Evolutionary conservation across 2,888 invertebrate genomes (phyloP), one percentile per base, ranked within the genome.

Genomic region (Chrysomela aeneicollis): DNA sequence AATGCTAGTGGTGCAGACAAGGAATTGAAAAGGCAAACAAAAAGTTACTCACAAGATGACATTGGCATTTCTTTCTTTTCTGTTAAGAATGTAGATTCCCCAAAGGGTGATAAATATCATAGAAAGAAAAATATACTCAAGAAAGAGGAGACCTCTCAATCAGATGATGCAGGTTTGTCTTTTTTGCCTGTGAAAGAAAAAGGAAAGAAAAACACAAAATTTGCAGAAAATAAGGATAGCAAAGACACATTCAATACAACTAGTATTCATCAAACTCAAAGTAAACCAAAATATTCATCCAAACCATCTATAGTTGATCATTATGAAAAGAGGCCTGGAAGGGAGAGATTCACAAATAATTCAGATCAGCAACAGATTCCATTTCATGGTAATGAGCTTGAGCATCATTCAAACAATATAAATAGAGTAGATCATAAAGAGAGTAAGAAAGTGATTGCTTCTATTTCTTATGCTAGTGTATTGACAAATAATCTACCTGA

Each of bases 391-490:
- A 53, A 35, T 42, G 47, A 15, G 32, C 19, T 46, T 42, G 63
- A 57, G n/a, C 60, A 21, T 12, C 35, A 57, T 32, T 37, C 58
- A 46, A 61, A 66, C 42, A 47, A 15, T 18, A 30, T 37, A 50
- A 26, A 35, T 22, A 68, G 54, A 61, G 19, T 52, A 55, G 73
- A 74, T 64, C 10, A 51, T 22, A 75, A 73, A 63, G 74, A 74
- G 54, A 76, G 74, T 59, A 76, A 76, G 64, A 74, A 75, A 52
- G 78, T 78, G 6, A 63, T 63, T n/a, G 60, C 76, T 12, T 22
- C 60, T 26, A 64, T 78, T 46, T 76, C 76, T 9, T 76, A 76
- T 67, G 77, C 78, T 9, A 76, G 68, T 63, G 55, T 76, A 61
- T 69, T 75, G 30, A 71, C 72, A 19, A 73, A 77, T 52, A 70